A percentile compares a stretch with the other conserved stretches of the same genome.
These are phyloP conservation scores for Smithornis capensis DNA, from an alignment of 2,113 vertebrate species.

Conservation along the genomic window DNA sequence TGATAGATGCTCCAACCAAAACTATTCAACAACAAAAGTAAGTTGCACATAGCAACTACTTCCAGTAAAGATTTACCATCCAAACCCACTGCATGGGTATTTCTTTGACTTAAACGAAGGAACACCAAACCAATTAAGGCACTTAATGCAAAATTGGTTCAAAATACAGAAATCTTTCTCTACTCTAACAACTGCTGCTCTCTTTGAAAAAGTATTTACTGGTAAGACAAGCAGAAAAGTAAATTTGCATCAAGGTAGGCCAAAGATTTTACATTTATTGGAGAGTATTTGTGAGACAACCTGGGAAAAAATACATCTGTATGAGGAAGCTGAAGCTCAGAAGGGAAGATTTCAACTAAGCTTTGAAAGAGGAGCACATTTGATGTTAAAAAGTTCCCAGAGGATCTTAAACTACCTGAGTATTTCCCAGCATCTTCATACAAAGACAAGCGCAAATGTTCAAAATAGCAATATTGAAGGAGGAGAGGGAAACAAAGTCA, in stretches of 20 bases:
- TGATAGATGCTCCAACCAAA: neutral
- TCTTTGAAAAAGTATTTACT: neutral
- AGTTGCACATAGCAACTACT: conserved; percentile 38
- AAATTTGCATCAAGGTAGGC: neutral
- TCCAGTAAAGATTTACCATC: neutral
- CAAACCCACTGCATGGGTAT: neutral
- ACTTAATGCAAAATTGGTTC: neutral
- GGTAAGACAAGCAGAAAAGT: neutral
- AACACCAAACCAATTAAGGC: neutral
- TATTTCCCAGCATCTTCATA: neutral
- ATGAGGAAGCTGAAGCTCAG: neutral
- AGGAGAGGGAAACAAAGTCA: neutral
- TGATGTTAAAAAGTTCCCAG: neutral
- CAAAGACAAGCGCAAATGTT: neutral
- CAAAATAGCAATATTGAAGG: neutral
- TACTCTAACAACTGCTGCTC: neutral
- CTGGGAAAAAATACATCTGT: neutral
- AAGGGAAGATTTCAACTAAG: neutral
- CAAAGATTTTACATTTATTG: neutral
- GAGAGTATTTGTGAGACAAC: neutral
- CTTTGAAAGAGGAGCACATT: neutral
- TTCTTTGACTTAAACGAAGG: neutral
- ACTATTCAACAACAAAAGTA: neutral
- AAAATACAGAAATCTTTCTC: neutral
- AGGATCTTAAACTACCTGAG: neutral